Percentiles rank a stretch among this genome's conserved stretches.
Evolutionary conservation across 2,797 vertebrate species (phyloP).

Genomic region (Denticeps clupeoides): DNA sequence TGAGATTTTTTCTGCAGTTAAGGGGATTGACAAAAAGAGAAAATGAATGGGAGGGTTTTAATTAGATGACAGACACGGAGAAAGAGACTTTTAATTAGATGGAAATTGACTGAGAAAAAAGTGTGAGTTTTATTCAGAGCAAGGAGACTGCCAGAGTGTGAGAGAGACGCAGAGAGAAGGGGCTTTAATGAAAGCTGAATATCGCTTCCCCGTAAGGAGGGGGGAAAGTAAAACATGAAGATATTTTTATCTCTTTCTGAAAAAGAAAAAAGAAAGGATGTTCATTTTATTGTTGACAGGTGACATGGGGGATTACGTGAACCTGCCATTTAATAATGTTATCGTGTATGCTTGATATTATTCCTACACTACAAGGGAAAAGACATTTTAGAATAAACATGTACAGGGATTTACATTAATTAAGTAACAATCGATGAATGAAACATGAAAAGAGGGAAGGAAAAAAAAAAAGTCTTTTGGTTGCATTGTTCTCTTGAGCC

Average conservation of each 20-base stretch:
- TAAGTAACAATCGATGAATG: too few relatives aligned
- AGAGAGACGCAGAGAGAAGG: conserved; percentile 29
- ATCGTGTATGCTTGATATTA: too few relatives aligned
- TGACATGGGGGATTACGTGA: too few relatives aligned
- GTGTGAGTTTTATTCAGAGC: conserved; percentile 40
- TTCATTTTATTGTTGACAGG: too few relatives aligned
- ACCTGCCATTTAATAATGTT: too few relatives aligned
- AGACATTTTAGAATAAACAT: too few relatives aligned
- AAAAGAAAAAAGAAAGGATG: not conserved
- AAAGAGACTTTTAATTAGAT: conserved; percentile 34
- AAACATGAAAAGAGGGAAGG: too few relatives aligned
- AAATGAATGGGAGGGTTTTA: conserved; percentile 29
- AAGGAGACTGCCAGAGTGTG: conserved; percentile 19
- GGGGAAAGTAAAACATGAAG: conserved; percentile 30
- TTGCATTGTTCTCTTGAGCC: too few relatives aligned
- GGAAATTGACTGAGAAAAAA: conserved; percentile 23
- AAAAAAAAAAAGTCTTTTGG: too few relatives aligned
- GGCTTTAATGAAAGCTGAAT: conserved; percentile 45
- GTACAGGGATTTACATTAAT: too few relatives aligned
- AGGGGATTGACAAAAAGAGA: conserved; percentile 22
- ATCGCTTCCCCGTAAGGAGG: conserved; percentile 35
- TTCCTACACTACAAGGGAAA: too few relatives aligned
- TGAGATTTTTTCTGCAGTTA: conserved; percentile 1
- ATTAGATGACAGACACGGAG: conserved; percentile 30
- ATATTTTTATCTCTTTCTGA: not conserved